Percentiles rank a stretch among this genome's conserved stretches.
Evolutionary conservation across 2,113 vertebrate species (phyloP).

Genomic region (Pelmatolapia mariae): DNA sequence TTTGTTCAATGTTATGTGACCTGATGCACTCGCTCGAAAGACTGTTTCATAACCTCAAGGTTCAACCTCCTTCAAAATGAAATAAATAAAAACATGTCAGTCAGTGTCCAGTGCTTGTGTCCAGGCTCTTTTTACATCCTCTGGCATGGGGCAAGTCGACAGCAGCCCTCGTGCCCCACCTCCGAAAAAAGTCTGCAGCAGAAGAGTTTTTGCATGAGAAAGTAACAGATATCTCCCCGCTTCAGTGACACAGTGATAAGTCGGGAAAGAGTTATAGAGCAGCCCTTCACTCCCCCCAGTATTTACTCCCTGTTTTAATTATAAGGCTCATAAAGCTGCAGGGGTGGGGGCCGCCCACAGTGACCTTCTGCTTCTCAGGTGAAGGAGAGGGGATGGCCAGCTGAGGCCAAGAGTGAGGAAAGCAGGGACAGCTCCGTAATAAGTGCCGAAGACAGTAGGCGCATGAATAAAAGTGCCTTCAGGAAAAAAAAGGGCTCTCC

Average conservation of each 20-base stretch:
- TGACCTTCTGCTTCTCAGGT: conserved; percentile 74
- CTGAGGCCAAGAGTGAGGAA: conserved; percentile 15
- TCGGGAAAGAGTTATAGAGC: conserved; percentile 70
- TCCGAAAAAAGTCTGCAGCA: conserved; percentile 10
- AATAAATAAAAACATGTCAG: background rate
- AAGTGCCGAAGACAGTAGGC: background rate
- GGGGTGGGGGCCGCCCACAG: conserved; percentile 21
- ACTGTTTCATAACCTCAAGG: background rate
- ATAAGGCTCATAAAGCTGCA: conserved; percentile 77
- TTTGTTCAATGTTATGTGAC: background rate
- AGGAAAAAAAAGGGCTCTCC: background rate
- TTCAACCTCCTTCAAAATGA: background rate
- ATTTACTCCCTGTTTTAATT: conserved; percentile 80
- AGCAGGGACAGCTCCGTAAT: background rate
- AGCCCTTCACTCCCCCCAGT: conserved; percentile 61
- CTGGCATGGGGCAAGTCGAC: background rate
- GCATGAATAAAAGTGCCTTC: background rate
- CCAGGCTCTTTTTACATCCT: background rate
- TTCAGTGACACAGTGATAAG: conserved; percentile 66
- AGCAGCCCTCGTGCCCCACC: background rate
- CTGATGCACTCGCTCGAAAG: background rate
- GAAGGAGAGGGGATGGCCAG: conserved; percentile 66
- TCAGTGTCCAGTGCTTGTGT: background rate
- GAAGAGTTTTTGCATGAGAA: conserved; percentile 44
- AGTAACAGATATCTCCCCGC: conserved; percentile 64